Evolutionary conservation across 2,113 vertebrate species (phyloP), one percentile per base, ranked within the genome.

Genomic region (Alligator sinensis): DNA sequence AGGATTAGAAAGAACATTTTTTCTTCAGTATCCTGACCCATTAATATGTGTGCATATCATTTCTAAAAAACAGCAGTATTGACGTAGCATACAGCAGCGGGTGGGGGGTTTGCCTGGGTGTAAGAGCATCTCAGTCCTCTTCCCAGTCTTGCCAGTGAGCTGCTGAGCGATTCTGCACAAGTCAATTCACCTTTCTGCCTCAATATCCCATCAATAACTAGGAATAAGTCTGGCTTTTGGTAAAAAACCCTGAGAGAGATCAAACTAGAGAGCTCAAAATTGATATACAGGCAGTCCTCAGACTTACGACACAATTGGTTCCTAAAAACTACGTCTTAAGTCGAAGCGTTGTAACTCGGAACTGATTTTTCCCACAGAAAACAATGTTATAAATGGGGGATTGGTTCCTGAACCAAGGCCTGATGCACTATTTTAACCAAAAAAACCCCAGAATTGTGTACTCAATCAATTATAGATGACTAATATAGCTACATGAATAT

Each of bases 71-170:
- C 60, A 17, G 34, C 34, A 38, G 16, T n/a, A 19, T 72, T 86
- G 75, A 10, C 24, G 34, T 54, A 59, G 2, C 25, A 21, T 4
- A 2, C 5, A 8, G 21, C 0, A 82, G 58, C 1, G 4, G 13
- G 38, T 59, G 75, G 16, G 75, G 3, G 0, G 47, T 2, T 2
- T 24, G 74, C 47, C 47, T 89, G 5, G 24, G 17, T n/a, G 28
- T 24, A 22, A 59, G 68, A 79, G 47, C 1, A 59, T 15, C 88
- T 80, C 68, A 2, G 1, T 24, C 77, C 63, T 74, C 6, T 66
- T 9, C 2, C 17, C 2, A 17, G 12, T 24, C 76, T 64, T 76
- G 47, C 55, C n/a, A 18, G 11, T 11, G 28, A 86, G 2, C 21
- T 55, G 14, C 12, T 4, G 5, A n/a, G 64, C 0, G 27, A 14